Evolutionary conservation across 1,140 invertebrate species (phyloP).

Genomic region (Wasmannia auropunctata): DNA sequence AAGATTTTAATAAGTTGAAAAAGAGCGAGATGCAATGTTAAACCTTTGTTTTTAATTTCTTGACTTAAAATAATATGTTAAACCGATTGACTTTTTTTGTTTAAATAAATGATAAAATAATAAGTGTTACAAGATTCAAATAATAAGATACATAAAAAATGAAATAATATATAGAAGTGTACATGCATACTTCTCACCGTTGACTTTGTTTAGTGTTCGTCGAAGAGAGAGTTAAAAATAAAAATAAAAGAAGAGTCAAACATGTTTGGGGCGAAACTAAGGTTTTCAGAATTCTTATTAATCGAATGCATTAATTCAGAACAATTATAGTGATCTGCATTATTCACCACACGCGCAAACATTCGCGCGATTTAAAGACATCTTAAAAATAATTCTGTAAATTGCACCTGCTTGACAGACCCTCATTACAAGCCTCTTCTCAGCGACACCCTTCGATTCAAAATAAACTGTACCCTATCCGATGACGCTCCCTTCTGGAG

Average conservation of each 20-base stretch:
- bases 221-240: too few species aligned
- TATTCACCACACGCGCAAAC: neutral
- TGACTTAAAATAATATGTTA: too few species aligned
- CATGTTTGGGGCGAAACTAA: neutral
- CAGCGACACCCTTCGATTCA: conserved; percentile 21
- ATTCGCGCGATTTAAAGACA: neutral
- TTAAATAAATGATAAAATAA: neutral
- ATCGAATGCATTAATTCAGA: neutral
- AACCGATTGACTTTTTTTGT: neutral
- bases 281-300: neutral
- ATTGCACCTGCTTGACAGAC: conserved; percentile 5
- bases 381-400: conserved; percentile 11
- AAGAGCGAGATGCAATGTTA: neutral
- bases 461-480: conserved; percentile 5
- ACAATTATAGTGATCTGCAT: neutral
- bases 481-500: neutral
- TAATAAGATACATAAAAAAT: neutral
- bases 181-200: neutral
- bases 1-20: neutral
- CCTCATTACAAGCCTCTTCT: neutral
- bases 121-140: neutral
- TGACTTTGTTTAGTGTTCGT: neutral
- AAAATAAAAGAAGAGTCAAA: neutral
- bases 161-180: neutral
- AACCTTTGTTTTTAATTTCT: neutral